Percentiles rank a stretch among this genome's conserved stretches.
phyloP scores from a whole-genome alignment of 2,113 vertebrate genomes.

The Clarias magur region DNA sequence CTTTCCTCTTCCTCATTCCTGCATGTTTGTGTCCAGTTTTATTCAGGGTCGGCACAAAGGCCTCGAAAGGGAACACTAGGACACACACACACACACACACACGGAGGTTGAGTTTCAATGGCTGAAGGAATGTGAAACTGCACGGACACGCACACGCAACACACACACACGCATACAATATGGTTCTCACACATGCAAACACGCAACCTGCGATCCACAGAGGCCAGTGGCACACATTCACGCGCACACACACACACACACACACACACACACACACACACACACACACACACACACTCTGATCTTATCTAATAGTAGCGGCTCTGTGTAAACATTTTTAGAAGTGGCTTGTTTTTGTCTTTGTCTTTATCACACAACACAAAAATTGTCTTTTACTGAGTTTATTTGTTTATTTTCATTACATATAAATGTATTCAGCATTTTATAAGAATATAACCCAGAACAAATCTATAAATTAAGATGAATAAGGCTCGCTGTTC shows the following conservation, averaged over 20 bases:
- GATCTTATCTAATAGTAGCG: too few species aligned
- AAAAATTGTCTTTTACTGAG: neutral
- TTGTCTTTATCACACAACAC: neutral
- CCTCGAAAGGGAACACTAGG: constrained; percentile 35
- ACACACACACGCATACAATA: constrained; percentile 18
- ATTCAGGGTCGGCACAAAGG: constrained; percentile 54
- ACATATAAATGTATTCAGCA: neutral
- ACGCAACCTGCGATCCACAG: neutral
- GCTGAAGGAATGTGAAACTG: constrained; percentile 42
- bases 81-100: constrained; percentile 30
- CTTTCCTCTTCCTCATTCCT: constrained; percentile 60
- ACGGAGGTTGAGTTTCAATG: constrained; percentile 43
- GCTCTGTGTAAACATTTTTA: too few species aligned
- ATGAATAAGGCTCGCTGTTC: neutral
- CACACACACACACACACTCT: neutral
- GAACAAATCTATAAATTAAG: neutral
- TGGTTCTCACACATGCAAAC: constrained; percentile 16
- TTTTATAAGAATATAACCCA: neutral
- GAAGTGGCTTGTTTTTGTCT: too few species aligned
- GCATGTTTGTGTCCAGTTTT: constrained; percentile 52
- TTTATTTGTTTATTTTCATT: neutral
- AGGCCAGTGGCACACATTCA: neutral
- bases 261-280: neutral
- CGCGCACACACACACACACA: neutral
- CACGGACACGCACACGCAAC: constrained; percentile 24